phyloP scores from a whole-genome alignment of 2,113 vertebrate genomes.

The Thomomys bottae region DNA sequence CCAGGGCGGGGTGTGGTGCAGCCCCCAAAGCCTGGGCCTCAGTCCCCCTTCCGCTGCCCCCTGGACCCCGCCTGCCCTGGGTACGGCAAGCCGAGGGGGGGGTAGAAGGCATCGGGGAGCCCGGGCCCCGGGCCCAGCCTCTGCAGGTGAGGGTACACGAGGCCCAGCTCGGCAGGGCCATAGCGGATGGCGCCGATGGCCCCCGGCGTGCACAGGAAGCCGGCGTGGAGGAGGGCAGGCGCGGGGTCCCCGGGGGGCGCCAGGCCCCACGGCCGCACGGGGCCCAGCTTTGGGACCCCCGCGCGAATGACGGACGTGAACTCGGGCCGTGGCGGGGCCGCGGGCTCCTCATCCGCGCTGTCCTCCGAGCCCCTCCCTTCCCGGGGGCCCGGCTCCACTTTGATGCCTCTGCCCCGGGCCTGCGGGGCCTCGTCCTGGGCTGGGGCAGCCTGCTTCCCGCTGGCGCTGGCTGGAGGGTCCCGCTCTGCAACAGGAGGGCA shows the following conservation, averaged over 20 bases:
- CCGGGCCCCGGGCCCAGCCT: slow-evolving; percentile 79
- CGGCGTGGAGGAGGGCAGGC: slow-evolving; percentile 66
- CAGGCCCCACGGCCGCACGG: slow-evolving; percentile 60
- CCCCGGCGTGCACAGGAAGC: slow-evolving; percentile 91
- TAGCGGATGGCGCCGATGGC: slow-evolving; percentile 94
- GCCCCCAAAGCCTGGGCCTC: not conserved
- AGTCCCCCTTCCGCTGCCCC: slow-evolving; percentile 86
- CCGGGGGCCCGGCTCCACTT: slow-evolving; percentile 77
- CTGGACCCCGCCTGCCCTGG: slow-evolving; percentile 36
- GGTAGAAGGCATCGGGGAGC: slow-evolving; percentile 74
- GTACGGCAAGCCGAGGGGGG: slow-evolving; percentile 77
- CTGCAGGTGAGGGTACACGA: slow-evolving; percentile 92
- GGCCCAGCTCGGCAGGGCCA: slow-evolving; percentile 89
- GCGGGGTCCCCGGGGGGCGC: slow-evolving; percentile 84
- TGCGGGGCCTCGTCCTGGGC: slow-evolving; percentile 63
- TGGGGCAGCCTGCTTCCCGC: slow-evolving; percentile 67
- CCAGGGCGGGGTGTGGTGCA: not conserved
- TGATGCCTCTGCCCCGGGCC: slow-evolving; percentile 83
- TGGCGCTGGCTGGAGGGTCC: not conserved
- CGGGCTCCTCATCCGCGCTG: slow-evolving; percentile 85
- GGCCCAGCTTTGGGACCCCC: slow-evolving; percentile 64
- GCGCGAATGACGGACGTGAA: slow-evolving; percentile 76
- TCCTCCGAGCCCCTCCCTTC: slow-evolving; percentile 59
- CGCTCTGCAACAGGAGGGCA: slow-evolving; percentile 41
- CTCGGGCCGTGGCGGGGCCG: slow-evolving; percentile 40